phyloP scores from a whole-genome alignment of 2,113 vertebrate species.

The Rutilus rutilus region DNA sequence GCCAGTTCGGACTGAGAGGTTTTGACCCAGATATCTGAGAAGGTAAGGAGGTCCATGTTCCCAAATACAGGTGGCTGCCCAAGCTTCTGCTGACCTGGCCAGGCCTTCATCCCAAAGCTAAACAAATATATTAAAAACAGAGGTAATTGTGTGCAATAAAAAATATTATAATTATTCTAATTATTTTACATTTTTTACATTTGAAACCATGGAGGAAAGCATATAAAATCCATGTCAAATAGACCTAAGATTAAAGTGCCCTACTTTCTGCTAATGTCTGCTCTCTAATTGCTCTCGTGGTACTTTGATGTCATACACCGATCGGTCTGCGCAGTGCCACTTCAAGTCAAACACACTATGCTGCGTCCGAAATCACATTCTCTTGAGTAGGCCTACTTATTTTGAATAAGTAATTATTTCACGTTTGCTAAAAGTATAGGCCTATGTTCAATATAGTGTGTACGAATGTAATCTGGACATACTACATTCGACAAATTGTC shows the following conservation, averaged over 20 bases:
- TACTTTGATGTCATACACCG: no score
- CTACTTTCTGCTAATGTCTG: no score
- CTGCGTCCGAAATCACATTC: no score
- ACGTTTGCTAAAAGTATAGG: no score
- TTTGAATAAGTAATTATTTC: no score
- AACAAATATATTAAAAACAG: not conserved
- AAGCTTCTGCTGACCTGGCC: constrained; percentile 87
- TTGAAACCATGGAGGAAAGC: not conserved
- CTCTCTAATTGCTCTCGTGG: no score
- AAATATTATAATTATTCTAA: not conserved
- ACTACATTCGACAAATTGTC: no score
- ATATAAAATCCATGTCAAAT: not conserved
- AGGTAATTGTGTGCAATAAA: not conserved
- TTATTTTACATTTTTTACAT: not conserved
- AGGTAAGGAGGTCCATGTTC: constrained; percentile 88
- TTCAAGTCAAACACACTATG: no score
- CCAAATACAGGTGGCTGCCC: constrained; percentile 92
- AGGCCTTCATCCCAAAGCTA: constrained; percentile 91
- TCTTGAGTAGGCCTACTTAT: no score
- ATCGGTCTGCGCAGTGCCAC: no score
- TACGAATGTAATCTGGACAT: no score
- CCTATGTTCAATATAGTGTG: no score
- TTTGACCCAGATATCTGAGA: constrained; percentile 88
- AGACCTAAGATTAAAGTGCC: not conserved
- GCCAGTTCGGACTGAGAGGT: constrained; percentile 88